A percentile compares a stretch with the other conserved stretches of the same genome.
These are phyloP conservation scores for Hypena proboscidalis DNA, from an alignment of 2,888 invertebrate genomes.

Conservation along the genomic window DNA sequence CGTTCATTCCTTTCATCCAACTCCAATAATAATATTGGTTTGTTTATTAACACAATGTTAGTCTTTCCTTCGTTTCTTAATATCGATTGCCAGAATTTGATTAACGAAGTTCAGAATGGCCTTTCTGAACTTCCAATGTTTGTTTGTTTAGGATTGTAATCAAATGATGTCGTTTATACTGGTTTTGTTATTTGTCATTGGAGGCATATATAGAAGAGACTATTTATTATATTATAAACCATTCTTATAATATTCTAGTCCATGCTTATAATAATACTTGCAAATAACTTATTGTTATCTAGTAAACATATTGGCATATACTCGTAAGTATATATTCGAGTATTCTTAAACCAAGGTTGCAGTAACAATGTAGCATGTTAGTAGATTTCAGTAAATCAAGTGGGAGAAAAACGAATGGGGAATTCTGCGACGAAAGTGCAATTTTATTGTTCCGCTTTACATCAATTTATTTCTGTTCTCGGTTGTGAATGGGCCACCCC, in stretches of 20 bases:
- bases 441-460: neutral
- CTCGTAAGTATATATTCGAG: neutral
- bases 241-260: too few relatives aligned
- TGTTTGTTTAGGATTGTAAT: conserved; percentile 25
- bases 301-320: neutral
- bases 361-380: too few relatives aligned
- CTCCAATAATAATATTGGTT: conserved; percentile 17
- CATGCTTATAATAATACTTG: neutral
- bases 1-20: too few relatives aligned
- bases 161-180: conserved; percentile 29
- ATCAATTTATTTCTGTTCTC: conserved; percentile 1
- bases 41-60: conserved; percentile 23
- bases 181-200: conserved; percentile 6
- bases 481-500: conserved; percentile 1
- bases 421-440: too few relatives aligned
- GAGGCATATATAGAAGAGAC: conserved; percentile 1
- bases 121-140: conserved; percentile 16
- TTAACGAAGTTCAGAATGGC: conserved; percentile 7
- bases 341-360: too few relatives aligned
- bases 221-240: neutral
- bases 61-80: conserved; percentile 4
- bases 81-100: conserved; percentile 12
- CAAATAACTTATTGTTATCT: neutral
- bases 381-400: too few relatives aligned
- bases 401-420: too few relatives aligned